Base-by-base conservation (phyloP, 1,140 invertebrate species). In the Bombus haemorrhoidalis region DNA sequence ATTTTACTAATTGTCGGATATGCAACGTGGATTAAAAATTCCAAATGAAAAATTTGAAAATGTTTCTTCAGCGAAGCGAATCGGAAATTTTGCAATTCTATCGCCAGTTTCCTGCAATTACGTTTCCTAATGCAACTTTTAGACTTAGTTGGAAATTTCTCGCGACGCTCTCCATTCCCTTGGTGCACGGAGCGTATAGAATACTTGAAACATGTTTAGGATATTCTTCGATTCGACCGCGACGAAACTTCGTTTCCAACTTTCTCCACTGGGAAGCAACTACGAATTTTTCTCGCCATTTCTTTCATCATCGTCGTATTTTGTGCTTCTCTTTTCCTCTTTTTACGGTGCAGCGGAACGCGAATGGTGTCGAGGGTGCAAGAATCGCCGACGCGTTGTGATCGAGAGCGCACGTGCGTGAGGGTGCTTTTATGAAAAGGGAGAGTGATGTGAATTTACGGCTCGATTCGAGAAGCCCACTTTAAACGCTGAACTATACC, bases 361-460 rank as follows among this genome's bases (percentile, higher is more conserved):
- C n/a, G 39, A 66, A 32, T 22, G 28, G 59, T 5, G 39, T 18
- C 34, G 43, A 47, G 41, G 43, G 76, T 41, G 53, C 53, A 43
- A 75, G 41, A 76, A 74, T 73, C 66, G 37, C 25, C 43, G 75
- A 34, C 41, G 39, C 43, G 47, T 66, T 34, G 53, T 41, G 76
- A 80, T 71, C 39, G 76, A 85, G 64, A 47, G 68, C 25, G 41
- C 59, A 77, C 74, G 74, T 57, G 81, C 81, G 81, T 77, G 34
- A 69, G 62, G 57, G 3, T 47, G 34, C 10, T 18, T 62, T 76
- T 47, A n/a, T 53, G 82, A 78, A 84, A 84, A 78, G 82, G 37
- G 62, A 69, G 74, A 83, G 76, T 72, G 76, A 77, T 71, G 72
- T 66, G 83, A 85, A 85, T 79, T 77, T 80, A 79, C 39, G 41